Percentiles rank a stretch among this genome's conserved stretches.
Evolutionary conservation across 2,888 invertebrate species (phyloP).

Genomic region (Tridacna crocea): DNA sequence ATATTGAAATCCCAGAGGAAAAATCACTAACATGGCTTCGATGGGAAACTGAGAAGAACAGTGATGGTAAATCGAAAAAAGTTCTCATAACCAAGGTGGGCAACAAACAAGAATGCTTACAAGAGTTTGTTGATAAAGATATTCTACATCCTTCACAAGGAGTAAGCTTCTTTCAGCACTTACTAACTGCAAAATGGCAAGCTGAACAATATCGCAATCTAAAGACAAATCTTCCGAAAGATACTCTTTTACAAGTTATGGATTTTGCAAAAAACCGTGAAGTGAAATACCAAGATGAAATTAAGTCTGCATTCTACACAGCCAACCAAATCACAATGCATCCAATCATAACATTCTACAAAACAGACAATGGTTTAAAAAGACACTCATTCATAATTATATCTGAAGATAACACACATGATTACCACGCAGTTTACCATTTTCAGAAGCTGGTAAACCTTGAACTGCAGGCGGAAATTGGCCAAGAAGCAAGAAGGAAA

Average conservation of each 20-base stretch:
- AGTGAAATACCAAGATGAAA: constrained; percentile 51
- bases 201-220: constrained; percentile 43
- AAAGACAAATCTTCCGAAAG: constrained; percentile 41
- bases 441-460: constrained; percentile 31
- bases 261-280: constrained; percentile 86
- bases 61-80: constrained; percentile 33
- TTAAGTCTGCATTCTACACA: constrained; percentile 46
- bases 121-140: constrained; percentile 44
- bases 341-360: constrained; percentile 54
- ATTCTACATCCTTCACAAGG: constrained; percentile 42
- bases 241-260: constrained; percentile 81
- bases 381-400: constrained; percentile 39
- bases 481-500: constrained; percentile 12
- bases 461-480: constrained; percentile 25
- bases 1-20: constrained; percentile 25
- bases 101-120: constrained; percentile 31
- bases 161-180: constrained; percentile 40
- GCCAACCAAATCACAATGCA: constrained; percentile 54
- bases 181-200: constrained; percentile 57
- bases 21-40: constrained; percentile 43
- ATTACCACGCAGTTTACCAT: constrained; percentile 41
- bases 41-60: constrained; percentile 32
- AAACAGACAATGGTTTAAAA: constrained; percentile 30
- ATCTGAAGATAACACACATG: constrained; percentile 47
- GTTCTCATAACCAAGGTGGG: constrained; percentile 40